Base-by-base conservation (phyloP, 2,797 vertebrate genomes). In the Yasuhikotakia modesta region DNA sequence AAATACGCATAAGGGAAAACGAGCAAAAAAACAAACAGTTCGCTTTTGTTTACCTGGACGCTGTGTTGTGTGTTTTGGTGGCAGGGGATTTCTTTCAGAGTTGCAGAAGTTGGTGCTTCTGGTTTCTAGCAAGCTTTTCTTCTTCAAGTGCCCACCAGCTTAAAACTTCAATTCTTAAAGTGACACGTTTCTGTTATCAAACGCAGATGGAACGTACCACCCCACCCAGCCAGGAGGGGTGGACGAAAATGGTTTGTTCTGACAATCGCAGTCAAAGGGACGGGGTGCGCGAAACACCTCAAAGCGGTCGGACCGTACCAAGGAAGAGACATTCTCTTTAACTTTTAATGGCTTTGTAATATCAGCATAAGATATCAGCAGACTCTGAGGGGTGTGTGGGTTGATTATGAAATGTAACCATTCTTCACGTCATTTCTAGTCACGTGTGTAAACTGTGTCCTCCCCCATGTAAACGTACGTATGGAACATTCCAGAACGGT, bases 121-220 rank as follows among this genome's bases (percentile, higher is more conserved):
- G 93, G 94, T 94, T 94, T 95, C 94, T 94, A 92, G 91, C 91
- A 93, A 96, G 94, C 95, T 95, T 94, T 96, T 93, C 90, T 86
- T 92, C 91, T 86, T 83, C 93, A 98, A 98, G 98, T 99, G 97
- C 96, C 96, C 96, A 97, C 94, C 94, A 96, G 94, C 95, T 95
- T 90, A 91, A 92, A 93, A 93, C 94, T 93, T 94, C 7, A 4
- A 96, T 94, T 95, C 91, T 92, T 68, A 81, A 73, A 72, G 91
- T 93, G 94, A 94, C 94, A 91, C 95, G 94, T 94, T 93, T 96
- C 94, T 94, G 92, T 90, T 83, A 88, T 89, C 81, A 17, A 81
- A 30, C 48, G 17, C 35, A 69, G 73, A 77, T 12, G 35, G 73
- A 71, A 35, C 58, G 87, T 80, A 87, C 53, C 21, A 27, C 86